Base-by-base conservation (phyloP, 2,888 invertebrate species). In the Cloeon dipterum region DNA sequence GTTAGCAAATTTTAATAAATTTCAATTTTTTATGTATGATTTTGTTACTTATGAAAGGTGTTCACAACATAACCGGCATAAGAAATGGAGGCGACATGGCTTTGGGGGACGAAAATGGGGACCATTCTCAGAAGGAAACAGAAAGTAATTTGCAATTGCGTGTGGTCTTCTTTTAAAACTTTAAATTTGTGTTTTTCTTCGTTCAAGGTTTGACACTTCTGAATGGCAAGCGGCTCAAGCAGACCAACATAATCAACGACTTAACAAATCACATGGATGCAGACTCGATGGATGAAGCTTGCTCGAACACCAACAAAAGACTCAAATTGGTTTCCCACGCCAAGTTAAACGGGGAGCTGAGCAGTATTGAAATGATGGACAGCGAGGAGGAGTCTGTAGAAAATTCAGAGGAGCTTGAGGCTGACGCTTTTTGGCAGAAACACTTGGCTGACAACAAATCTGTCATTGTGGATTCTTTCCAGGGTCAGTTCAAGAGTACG, bases 401-500 rank as follows among this genome's bases (percentile, higher is more conserved):
- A n/a, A 16, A 4, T 52, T 34, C 54, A 23, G 47, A 52, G 19
- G 51, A 50, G 32, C 42, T 44, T 8, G 61, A 61, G 40, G 68
- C 66, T 1, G 63, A 65, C 39, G 56, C 56, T 42, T 63, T 62
- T 35, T 69, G 69, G 69, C 55, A 61, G 32, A 59, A 61, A 41
- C 67, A 69, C 46, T 51, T 65, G 37, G 50, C 54, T 35, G 53
- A 55, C n/a, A 69, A 69, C 49, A 55, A 62, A 44, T 68, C 67
- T 44, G 55, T 69, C 16, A 59, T 70, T 36, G 68, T 68, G 19
- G 62, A 65, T 44, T 66, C 68, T 37, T 70, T 70, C 50, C 69
- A 70, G 50, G 70, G 70, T 35, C 68, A 70, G 49, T 69, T 69
- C 48, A 66, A 67, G 46, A 69, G 67, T 52, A 66, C 66, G 43